phyloP scores from a whole-genome alignment of 2,797 vertebrate species.

The Carcharodon carcharias region DNA sequence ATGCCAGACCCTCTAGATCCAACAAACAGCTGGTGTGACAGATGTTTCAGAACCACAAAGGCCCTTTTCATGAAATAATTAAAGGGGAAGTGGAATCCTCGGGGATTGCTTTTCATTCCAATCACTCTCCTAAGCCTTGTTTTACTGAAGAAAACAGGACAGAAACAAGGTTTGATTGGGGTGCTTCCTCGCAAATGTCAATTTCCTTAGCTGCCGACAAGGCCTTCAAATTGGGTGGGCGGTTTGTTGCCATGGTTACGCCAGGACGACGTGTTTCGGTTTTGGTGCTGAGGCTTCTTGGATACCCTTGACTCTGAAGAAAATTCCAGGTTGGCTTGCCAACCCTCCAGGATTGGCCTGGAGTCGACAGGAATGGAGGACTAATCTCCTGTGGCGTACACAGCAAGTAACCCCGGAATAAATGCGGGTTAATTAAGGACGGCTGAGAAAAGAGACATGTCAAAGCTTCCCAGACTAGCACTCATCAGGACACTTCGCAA shows the following conservation, averaged over 20 bases:
- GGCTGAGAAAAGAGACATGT: no score
- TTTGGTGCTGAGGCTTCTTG: no score
- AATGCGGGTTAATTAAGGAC: neutral
- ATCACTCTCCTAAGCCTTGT: conserved; percentile 10
- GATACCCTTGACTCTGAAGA: neutral
- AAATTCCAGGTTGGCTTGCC: neutral
- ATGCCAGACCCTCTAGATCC: neutral
- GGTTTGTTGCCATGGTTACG: neutral
- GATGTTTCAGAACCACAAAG: conserved; percentile 18
- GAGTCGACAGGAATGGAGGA: neutral
- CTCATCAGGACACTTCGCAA: no score
- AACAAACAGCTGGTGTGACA: conserved; percentile 12
- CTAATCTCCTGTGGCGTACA: neutral
- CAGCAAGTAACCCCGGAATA: neutral
- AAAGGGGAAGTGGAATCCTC: neutral
- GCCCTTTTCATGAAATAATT: conserved; percentile 18
- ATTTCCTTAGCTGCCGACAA: neutral
- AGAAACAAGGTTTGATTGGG: neutral
- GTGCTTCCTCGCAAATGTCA: neutral
- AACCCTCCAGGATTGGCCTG: neutral
- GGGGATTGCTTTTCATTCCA: neutral
- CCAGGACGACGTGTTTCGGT: neutral
- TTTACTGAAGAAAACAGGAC: neutral
- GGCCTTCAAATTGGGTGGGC: neutral
- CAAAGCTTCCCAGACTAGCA: no score